Conservation (phyloP, 1,140 invertebrate genomes). For the Trialeurodes vaporariorum region DNA sequence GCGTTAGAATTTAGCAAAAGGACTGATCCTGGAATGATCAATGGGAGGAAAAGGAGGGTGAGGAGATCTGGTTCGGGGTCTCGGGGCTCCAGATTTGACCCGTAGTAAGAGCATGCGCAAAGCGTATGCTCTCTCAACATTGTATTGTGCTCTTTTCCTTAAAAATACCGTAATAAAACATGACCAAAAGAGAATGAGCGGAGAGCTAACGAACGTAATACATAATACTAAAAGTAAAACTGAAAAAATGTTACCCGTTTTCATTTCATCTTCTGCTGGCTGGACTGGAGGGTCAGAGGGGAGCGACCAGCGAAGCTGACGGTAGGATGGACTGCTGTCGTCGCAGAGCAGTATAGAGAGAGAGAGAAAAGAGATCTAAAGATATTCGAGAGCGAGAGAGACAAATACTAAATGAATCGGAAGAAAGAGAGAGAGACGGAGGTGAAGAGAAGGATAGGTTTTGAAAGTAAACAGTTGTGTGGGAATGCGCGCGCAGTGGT, state of each 20-base stretch:
- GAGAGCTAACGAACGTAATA: not conserved
- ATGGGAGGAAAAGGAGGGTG: too few species aligned
- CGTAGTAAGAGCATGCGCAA: too few species aligned
- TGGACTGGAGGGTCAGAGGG: too few species aligned
- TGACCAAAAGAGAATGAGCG: not conserved
- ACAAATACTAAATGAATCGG: not conserved
- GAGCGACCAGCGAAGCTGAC: too few species aligned
- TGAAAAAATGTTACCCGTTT: not conserved
- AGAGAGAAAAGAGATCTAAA: not conserved
- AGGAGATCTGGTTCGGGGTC: too few species aligned
- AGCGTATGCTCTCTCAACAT: too few species aligned
- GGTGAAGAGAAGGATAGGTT: too few species aligned
- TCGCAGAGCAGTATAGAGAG: not conserved
- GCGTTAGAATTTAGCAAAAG: too few species aligned
- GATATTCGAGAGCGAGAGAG: not conserved
- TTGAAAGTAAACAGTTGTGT: not conserved
- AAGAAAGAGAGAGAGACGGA: too few species aligned
- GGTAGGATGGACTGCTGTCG: too few species aligned
- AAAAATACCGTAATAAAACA: not conserved
- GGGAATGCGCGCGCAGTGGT: not conserved
- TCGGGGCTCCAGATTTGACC: too few species aligned
- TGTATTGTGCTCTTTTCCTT: not conserved
- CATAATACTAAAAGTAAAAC: conserved; percentile 1
- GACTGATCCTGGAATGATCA: too few species aligned
- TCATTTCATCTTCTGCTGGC: not conserved